Conservation (phyloP, 2,888 invertebrate genomes). For the Stenolophus ochropezus region DNA sequence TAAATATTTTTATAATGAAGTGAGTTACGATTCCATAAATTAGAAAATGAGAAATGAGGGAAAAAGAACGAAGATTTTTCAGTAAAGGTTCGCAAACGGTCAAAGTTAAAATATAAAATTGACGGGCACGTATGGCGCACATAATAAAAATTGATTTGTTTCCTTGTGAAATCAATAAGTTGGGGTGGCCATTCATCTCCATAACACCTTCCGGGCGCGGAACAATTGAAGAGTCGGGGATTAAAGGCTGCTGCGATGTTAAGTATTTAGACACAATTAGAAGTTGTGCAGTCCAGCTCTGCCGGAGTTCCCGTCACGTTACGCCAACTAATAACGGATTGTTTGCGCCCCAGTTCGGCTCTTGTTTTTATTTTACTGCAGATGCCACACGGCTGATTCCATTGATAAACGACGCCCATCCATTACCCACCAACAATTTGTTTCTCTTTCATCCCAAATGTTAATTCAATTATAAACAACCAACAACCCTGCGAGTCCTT, state of each 20-base stretch:
- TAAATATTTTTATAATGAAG: no score
- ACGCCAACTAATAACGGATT: conserved; percentile 22
- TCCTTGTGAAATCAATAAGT: conserved; percentile 45
- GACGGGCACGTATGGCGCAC: conserved; percentile 32
- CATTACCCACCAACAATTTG: not conserved
- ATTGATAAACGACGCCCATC: not conserved
- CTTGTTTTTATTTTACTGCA: conserved; percentile 16
- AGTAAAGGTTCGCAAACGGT: no score
- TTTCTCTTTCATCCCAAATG: no score
- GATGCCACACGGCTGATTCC: not conserved
- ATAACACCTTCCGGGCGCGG: conserved; percentile 29
- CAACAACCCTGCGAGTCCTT: no score
- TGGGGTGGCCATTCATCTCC: conserved; percentile 25
- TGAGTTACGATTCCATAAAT: no score
- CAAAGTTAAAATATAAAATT: conserved; percentile 39
- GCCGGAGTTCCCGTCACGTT: conserved; percentile 9
- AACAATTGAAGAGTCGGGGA: no score
- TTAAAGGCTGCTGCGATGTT: no score
- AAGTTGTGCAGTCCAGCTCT: not conserved
- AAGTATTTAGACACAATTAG: no score
- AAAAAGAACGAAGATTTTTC: no score
- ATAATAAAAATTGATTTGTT: conserved; percentile 54
- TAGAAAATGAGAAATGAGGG: no score
- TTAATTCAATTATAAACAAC: no score
- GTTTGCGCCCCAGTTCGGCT: conserved; percentile 1